Base-by-base conservation (phyloP, 2,797 vertebrate species). In the Pangasius larnaudii region DNA sequence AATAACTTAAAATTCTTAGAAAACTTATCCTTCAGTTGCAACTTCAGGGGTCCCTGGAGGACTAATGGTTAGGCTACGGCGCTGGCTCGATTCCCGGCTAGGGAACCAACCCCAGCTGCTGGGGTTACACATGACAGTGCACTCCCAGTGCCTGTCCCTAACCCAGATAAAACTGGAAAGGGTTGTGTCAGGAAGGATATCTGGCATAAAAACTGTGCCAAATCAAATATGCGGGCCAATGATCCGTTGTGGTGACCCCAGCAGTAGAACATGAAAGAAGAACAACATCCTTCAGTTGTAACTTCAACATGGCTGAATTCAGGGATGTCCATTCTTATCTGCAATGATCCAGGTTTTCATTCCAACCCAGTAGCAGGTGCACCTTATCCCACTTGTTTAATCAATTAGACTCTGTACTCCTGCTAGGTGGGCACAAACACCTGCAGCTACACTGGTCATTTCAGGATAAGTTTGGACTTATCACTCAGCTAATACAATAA, bases 381-480 rank as follows among this genome's bases (percentile, higher is more conserved):
- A 63, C 36, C 58, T 82, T 46, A 63, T 63, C 63, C 36, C 79
- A 82, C 24, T 18, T n/a, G 30, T 82, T 82, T 63, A 82, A 82
- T 82, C 18, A 61, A 63, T 82, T 82, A 63, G 51, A 1, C n/a
- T 58, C 18, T 36, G 3, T 39, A 18, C 27, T 46, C 59, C 13
- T n/a, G 80, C 13, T 46, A n/a, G 58, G 36, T 42, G n/a, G 22
- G 58, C 24, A 56, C 53, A 11, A 79, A 58, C 36, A 61, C 13
- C 58, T 27, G 58, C 58, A 82, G 80, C 24, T n/a, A n/a, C 36
- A 14, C 22, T 14, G 42, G 10, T 42, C 46, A 77, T 49, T 77
- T 77, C 27, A 51, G 42, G 74, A 77, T 10, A 71, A 3, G 69
- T 36, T 36, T 36, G 16, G 30, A 36, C 30, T 13, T 0, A 49